Base-by-base conservation (phyloP, 2,888 invertebrate species). In the Anaspis maculata region DNA sequence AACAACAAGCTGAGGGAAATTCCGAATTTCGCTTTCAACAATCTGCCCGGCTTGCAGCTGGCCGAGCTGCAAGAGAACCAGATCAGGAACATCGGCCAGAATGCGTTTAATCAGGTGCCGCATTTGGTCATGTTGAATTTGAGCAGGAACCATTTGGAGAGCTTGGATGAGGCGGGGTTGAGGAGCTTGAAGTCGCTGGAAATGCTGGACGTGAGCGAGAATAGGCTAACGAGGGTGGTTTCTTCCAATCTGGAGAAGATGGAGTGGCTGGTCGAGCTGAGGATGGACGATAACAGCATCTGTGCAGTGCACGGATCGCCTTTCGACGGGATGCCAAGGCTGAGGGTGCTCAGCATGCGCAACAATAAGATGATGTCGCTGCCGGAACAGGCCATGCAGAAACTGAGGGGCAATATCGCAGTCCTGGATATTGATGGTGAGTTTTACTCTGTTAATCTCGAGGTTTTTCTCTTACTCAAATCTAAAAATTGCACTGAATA, bases 211-310 rank as follows among this genome's bases (percentile, higher is more conserved):
- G 61, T 91, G 37, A 89, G 88, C 55, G 77, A 79, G 47, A 92
- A 92, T 58, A 76, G 73, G 39, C 67, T 91, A 13, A 71, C 74
- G 13, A 74, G 74, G 49, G 72, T 91, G 21, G 65, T 69, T 15
- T 67, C 67, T 35, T 73, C 78, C n/a, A 77, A 75, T 42, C 72
- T 85, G 46, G 76, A 80, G 40, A 73, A 77, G 32, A 78, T 91
- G 73, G 86, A 86, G 57, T 88, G 89, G 82, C 67, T 91, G 32
- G 85, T 90, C 1, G 89, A 90, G 59, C 62, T 91, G 3, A 83
- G 83, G 70, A 73, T 90, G 68, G 87, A 89, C 58, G 80, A 84
- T 61, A 90, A 90, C 66, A 70, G 76, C 39, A 80, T 90, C 49
- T 90, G 90, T 57, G 74, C 76, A 27, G 80, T 90, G 30, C 77